Base-by-base conservation (phyloP, 1,140 invertebrate species). In the Hirudo medicinalis region DNA sequence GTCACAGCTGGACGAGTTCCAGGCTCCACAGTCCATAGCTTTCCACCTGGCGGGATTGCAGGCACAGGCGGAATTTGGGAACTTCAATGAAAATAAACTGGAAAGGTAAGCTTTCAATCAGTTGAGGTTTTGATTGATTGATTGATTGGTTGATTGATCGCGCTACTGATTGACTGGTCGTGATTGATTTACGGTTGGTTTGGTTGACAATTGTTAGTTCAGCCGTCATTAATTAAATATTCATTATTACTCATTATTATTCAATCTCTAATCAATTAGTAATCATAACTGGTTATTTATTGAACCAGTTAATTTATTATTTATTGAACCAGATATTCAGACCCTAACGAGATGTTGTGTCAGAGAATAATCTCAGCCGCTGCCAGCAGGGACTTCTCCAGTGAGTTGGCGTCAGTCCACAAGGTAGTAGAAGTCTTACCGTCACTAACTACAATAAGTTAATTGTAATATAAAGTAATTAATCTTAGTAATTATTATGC, bases 11-110 rank as follows among this genome's bases (percentile, higher is more conserved):
- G 93, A 97, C 83, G 91, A 94, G 78, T 95, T 93, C 80, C 92
- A 91, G 0, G 90, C 96, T 11, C 92, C 90, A 27, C 91, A 94
- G 81, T 93, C 94, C 82, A 91, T 96, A 66, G 92, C 91, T 3
- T 84, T 96, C 2, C 92, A 96, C 80, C 82, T 97, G 75, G 92
- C 92, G 11, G 93, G 93, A 36, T 83, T 96, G 0, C 93, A 97
- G 82, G 91, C 92, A 66, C 92, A 95, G 83, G 92, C 96, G 29
- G 87, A 90, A 27, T 84, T 94, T 29, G 92, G 92, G 6, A 90
- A 94, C 83, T 92, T 90, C 6, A 79, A 84, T 74, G 87, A 88
- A 76, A 86, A 87, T 74, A 83, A 80, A 73, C 74, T 77, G 67
- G 77, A 76, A 70, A 77, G 80, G 77, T 80, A 20, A 72, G 25